These are phyloP conservation scores for Electrophaes corylata DNA, from an alignment of 2,888 invertebrate genomes.

Conservation along the genomic window DNA sequence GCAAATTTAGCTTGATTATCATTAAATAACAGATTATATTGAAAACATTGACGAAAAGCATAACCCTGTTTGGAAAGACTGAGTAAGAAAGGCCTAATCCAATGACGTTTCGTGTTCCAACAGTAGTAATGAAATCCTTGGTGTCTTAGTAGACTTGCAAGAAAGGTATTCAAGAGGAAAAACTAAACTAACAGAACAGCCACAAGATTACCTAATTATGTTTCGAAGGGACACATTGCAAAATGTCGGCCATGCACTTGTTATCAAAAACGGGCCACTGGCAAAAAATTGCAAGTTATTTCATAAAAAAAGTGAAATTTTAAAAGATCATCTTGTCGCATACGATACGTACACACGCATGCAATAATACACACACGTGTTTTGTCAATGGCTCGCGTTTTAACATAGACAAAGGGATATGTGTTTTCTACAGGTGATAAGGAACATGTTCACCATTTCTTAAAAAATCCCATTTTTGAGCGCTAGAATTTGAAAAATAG, in stretches of 20 bases:
- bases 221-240: slow-evolving; percentile 55
- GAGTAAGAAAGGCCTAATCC: slow-evolving; percentile 17
- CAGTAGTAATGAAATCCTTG: slow-evolving; percentile 42
- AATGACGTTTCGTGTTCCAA: slow-evolving; percentile 47
- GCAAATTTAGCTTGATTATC: not conserved
- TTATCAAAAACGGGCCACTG: slow-evolving; percentile 59
- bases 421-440: slow-evolving; percentile 67
- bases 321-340: slow-evolving; percentile 8
- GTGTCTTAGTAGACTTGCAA: slow-evolving; percentile 32
- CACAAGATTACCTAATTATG: slow-evolving; percentile 59
- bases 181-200: slow-evolving; percentile 65
- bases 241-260: slow-evolving; percentile 64
- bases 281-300: slow-evolving; percentile 24
- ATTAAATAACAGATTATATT: not conserved
- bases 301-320: not conserved
- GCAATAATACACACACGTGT: slow-evolving; percentile 4
- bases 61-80: not conserved
- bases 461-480: slow-evolving; percentile 76
- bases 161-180: slow-evolving; percentile 45
- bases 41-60: not conserved
- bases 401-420: slow-evolving; percentile 57
- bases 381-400: slow-evolving; percentile 60
- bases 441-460: slow-evolving; percentile 76
- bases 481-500: slow-evolving; percentile 79
- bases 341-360: slow-evolving; percentile 5